These are phyloP conservation scores for Pampus argenteus DNA, from an alignment of 2,797 vertebrate species.

Conservation along the genomic window DNA sequence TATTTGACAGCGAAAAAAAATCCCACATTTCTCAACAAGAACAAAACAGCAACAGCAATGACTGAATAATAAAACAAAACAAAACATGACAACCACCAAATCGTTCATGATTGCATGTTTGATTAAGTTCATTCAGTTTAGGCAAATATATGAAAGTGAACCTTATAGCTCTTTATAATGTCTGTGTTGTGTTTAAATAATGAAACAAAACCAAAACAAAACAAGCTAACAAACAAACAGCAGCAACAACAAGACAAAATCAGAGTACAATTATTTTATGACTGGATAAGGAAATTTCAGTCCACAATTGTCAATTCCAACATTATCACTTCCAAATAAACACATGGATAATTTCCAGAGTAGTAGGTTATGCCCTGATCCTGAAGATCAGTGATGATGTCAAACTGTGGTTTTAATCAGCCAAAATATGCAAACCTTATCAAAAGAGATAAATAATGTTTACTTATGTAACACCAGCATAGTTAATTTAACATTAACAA, in stretches of 20 bases:
- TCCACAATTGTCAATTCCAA: conserved; percentile 3
- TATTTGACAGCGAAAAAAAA: too few relatives aligned
- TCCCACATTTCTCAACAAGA: too few relatives aligned
- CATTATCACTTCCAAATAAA: conserved; percentile 11
- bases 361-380: conserved; percentile 9
- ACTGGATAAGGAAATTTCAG: conserved; percentile 12
- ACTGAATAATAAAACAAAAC: too few relatives aligned
- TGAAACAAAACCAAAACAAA: too few relatives aligned
- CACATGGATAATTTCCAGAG: not conserved
- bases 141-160: too few relatives aligned
- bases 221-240: too few relatives aligned
- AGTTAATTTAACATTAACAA: conserved; percentile 15
- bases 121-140: too few relatives aligned
- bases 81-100: too few relatives aligned
- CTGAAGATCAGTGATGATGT: conserved; percentile 14
- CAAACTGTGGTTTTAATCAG: conserved; percentile 19
- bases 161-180: too few relatives aligned
- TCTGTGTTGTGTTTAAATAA: too few relatives aligned
- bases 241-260: not conserved
- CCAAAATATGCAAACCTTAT: conserved; percentile 30
- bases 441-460: conserved; percentile 28
- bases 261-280: conserved; percentile 9
- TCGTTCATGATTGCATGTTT: too few relatives aligned
- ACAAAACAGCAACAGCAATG: too few relatives aligned
- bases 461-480: conserved; percentile 21